Conservation (phyloP, 2,113 vertebrate genomes). For the Zosterops pallidus region DNA sequence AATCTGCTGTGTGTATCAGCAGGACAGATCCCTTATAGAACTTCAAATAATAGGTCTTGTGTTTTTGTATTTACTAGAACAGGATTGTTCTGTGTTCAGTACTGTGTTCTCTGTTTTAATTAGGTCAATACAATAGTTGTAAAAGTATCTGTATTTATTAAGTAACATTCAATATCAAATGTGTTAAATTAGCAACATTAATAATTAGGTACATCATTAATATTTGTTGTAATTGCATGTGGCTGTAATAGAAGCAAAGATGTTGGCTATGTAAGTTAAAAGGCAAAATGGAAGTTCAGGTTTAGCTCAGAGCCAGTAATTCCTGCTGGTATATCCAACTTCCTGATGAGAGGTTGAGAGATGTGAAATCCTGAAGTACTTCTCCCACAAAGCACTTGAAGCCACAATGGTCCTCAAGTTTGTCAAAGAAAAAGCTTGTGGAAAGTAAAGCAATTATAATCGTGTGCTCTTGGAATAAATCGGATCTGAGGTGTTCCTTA, state of each 20-base stretch:
- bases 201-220: not conserved
- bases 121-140: not conserved
- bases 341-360: not conserved
- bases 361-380: not conserved
- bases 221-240: not conserved
- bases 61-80: not conserved
- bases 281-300: not conserved
- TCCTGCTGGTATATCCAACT: not conserved
- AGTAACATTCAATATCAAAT: not conserved
- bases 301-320: not conserved
- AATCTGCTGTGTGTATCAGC: not conserved
- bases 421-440: not conserved
- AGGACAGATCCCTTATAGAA: not conserved
- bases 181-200: not conserved
- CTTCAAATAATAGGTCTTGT: not conserved
- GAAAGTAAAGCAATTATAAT: not conserved
- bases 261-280: not conserved
- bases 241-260: not conserved
- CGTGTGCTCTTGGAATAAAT: not conserved
- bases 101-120: not conserved
- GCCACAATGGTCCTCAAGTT: rapidly evolving
- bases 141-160: not conserved
- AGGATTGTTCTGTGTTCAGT: not conserved
- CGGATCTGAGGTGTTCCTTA: rapidly evolving
- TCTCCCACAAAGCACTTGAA: not conserved